Evolutionary conservation across 2,113 vertebrate genomes (phyloP).

Genomic region (Callipepla californica): DNA sequence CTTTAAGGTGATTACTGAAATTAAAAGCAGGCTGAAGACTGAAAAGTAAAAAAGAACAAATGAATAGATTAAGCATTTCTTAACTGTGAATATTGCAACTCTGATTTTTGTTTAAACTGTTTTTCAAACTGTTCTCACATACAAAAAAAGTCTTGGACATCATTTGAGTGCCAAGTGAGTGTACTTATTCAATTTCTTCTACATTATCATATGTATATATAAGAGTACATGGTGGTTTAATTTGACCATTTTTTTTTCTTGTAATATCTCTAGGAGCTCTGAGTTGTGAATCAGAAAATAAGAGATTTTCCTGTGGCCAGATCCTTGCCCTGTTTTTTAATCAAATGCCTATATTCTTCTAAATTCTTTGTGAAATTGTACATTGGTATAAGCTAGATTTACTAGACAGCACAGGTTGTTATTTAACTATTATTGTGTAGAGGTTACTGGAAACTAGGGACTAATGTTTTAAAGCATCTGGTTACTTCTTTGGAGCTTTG

Average conservation of each 20-base stretch:
- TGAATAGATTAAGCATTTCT: background rate
- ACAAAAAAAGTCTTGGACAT: background rate
- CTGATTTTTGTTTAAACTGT: too few species aligned
- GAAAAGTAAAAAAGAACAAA: background rate
- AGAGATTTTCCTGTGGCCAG: background rate
- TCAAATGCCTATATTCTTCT: background rate
- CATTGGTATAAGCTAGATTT: background rate
- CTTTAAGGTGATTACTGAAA: background rate
- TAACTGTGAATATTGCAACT: background rate
- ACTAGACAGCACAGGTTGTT: background rate
- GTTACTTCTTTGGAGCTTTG: background rate
- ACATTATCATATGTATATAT: background rate
- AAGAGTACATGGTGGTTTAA: background rate
- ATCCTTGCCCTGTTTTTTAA: background rate
- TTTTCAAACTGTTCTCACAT: background rate
- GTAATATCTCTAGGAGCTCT: background rate
- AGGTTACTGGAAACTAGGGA: background rate
- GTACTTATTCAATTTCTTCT: background rate
- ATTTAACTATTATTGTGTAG: background rate
- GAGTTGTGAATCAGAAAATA: background rate
- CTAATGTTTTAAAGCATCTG: background rate
- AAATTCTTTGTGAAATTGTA: background rate
- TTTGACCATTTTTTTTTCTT: background rate
- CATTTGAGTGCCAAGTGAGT: background rate
- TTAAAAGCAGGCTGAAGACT: background rate